Evolutionary conservation across 2,888 invertebrate genomes (phyloP), one percentile per base, ranked within the genome.

Genomic region (Horisme vitalbata): DNA sequence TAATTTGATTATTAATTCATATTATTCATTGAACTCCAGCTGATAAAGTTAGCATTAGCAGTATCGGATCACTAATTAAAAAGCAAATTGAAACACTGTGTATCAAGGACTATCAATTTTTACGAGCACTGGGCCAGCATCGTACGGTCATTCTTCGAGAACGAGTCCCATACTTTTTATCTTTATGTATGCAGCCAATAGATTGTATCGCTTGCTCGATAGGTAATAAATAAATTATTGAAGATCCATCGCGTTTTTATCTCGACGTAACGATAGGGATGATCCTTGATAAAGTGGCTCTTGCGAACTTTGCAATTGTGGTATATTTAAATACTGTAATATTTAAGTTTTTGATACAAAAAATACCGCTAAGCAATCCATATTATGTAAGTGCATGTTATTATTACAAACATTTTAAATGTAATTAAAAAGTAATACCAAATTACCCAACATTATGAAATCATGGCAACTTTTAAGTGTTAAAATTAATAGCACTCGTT

Each of bases 71-170:
- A 45, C 75, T 77, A 79, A 82, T 81, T 83, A 81, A 80, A 78
- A 83, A 75, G 71, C 72, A 77, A 81, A 83, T 82, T 79, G 78
- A 83, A 79, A 73, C 68, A 65, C 69, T 63, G 62, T 69, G 69
- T 77, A 79, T 79, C 72, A 76, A 72, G 68, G 69, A 76, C 74
- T 80, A 79, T 83, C 79, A 81, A 76, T 78, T 83, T 84, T 85
- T 80, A 84, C 71, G 83, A 82, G 73, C 70, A 45, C 68, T 75
- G 76, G 81, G 76, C 65, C 63, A 59, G 52, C 60, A 59, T 57
- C 56, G 50, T 55, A 52, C 55, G 57, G 43, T 57, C 54, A 45
- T 59, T 61, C 41, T 39, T 15, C 36, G 41, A 18, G 44, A 47
- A 48, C 43, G 32, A 45, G 39, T 41, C 41, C 31, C 44, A 36